Evolutionary conservation across 2,888 invertebrate species (phyloP), one percentile per base, ranked within the genome.

Genomic region (Trypoxylon attenuatum): DNA sequence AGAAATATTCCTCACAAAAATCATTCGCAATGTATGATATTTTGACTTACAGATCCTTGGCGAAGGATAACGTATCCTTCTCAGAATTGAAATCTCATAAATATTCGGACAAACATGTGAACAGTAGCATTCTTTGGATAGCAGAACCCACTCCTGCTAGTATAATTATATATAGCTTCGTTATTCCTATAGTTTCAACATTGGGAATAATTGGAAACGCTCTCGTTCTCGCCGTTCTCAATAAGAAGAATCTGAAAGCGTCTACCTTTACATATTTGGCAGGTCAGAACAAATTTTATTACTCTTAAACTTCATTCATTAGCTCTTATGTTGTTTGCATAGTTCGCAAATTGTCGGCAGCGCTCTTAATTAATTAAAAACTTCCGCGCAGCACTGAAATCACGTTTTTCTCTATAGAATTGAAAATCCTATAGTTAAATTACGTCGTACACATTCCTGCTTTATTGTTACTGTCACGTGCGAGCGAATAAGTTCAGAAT

Each of bases 251-350:
- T 62, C 65, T 84, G 21, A 81, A 77, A 23, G 79, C 84, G 38
- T 86, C 86, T 19, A 80, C 83, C 29, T 87, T 83, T 61, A 85
- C 84, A 29, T 87, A 87, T 73, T 74, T 87, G 58, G 75, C 83
- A 69, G 85, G 87, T 87, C 72, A 69, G 58, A 22, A 22, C 22
- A 15, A 27, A 18, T 25, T 27, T n/a, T 15, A n/a, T 27, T 39
- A 25, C n/a, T 18, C 41, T 41, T 51, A 51, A 39, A n/a, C n/a
- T n/a, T n/a, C n/a, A n/a, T n/a, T n/a, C n/a, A n/a, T n/a, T n/a
- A n/a, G n/a, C n/a, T n/a, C n/a, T n/a, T n/a, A n/a, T n/a, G n/a
- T n/a, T n/a, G n/a, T n/a, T n/a, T n/a, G n/a, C n/a, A n/a, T n/a
- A n/a, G n/a, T n/a, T n/a, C n/a, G n/a, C n/a, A n/a, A n/a, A n/a